Evolutionary conservation across 1,140 invertebrate species (phyloP), one percentile per base, ranked within the genome.

Genomic region (Steinernema khuongi): DNA sequence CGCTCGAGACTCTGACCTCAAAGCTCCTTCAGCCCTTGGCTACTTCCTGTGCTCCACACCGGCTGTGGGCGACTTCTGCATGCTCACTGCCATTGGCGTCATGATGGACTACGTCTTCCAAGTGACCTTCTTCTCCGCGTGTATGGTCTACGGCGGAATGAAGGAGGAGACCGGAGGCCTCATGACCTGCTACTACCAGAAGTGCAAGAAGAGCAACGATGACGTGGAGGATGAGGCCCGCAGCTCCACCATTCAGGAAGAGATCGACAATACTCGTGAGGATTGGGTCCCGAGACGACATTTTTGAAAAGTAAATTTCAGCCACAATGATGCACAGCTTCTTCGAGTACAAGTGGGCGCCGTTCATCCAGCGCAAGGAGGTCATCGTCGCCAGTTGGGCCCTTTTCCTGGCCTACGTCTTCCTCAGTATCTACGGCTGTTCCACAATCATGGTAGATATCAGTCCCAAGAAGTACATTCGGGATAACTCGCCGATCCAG

Each of bases 11-110:
- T 2, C 31, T 28, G 43, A 11, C 18, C 7, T 69, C 11, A 68
- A 74, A 33, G 32, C 7, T 70, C 19, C 26, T 29, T 78, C 31
- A 84, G 82, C 76, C 33, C 82, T 84, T 31, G 83, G 83, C 32
- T 84, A 84, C 72, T 79, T 84, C 31, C 68, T 84, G 30, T 84
- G 82, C 14, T 81, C 83, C 1, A 85, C 83, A 1, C 83, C 83
- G 31, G 83, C 83, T 67, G 83, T 84, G 7, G 83, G 75, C 66
- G 83, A 84, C 70, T 84, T 84, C 72, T 84, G 83, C 73, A 73
- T 81, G 4, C 41, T 84, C 33, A 84, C 83, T 18, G 83, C 83
- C 22, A 67, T 79, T 67, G 83, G 83, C 60, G 79, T 84, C 26
- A 69, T 83, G 29, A 70, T 85, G 67, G 83, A 84, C 68, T 84